Conservation (phyloP, 2,113 vertebrate genomes). For the Neodontobutis hainanensis region DNA sequence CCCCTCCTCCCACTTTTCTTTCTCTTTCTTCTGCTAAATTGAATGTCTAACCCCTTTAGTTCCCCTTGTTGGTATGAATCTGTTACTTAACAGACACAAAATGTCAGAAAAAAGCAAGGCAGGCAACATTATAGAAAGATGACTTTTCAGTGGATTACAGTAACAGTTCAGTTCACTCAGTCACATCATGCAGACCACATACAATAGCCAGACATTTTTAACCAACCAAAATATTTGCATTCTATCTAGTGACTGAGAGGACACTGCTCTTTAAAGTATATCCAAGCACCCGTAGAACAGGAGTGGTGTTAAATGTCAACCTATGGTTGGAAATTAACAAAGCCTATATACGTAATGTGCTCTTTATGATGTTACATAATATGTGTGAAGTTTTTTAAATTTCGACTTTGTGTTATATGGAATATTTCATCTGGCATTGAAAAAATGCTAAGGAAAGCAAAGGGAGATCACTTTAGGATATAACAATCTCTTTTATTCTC, state of each 20-base stretch:
- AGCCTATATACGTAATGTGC: background rate
- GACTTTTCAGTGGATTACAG: background rate
- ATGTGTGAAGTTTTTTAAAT: background rate
- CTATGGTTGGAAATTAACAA: slow-evolving; percentile 38
- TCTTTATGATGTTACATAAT: slow-evolving; percentile 5
- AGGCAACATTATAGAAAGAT: slow-evolving; percentile 21
- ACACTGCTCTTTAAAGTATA: slow-evolving; percentile 43
- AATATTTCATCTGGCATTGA: slow-evolving; percentile 12
- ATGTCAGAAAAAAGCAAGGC: slow-evolving; percentile 25
- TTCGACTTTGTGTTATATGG: background rate
- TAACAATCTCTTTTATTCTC: slow-evolving; percentile 77
- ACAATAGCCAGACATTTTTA: slow-evolving; percentile 16
- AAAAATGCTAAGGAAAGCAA: slow-evolving; percentile 51
- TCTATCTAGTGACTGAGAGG: slow-evolving; percentile 47
- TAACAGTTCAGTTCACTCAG: slow-evolving; percentile 29
- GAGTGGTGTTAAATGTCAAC: slow-evolving; percentile 17
- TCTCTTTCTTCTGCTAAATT: slow-evolving; percentile 59
- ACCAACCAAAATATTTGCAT: slow-evolving; percentile 45
- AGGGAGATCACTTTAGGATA: slow-evolving; percentile 65
- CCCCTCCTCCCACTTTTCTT: slow-evolving; percentile 34
- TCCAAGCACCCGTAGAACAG: slow-evolving; percentile 25
- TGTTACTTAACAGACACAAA: slow-evolving; percentile 56
- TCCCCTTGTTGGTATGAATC: slow-evolving; percentile 49
- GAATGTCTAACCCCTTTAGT: slow-evolving; percentile 53
- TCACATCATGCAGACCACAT: slow-evolving; percentile 11